Evolutionary conservation across 2,888 invertebrate genomes (phyloP).

Genomic region (Pachymerium ferrugineum): DNA sequence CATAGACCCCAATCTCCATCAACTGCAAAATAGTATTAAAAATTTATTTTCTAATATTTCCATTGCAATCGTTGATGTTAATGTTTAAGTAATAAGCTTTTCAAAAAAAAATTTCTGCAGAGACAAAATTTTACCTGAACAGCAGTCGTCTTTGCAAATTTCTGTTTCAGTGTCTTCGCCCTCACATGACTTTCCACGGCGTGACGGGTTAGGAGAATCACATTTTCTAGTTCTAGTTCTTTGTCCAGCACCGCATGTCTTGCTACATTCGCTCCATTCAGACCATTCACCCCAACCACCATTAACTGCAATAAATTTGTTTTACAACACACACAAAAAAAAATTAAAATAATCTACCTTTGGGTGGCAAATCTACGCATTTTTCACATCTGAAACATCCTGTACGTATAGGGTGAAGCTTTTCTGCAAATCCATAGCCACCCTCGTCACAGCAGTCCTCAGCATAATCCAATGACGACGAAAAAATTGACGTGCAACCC

Average conservation of each 20-base stretch:
- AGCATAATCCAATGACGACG: too few relatives aligned
- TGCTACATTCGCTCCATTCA: slow-evolving; percentile 50
- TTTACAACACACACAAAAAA: too few relatives aligned
- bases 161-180: slow-evolving; percentile 40
- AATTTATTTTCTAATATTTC: not conserved
- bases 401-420: not conserved
- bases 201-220: slow-evolving; percentile 47
- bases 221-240: slow-evolving; percentile 48
- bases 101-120: not conserved
- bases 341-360: not conserved
- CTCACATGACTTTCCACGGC: slow-evolving; percentile 48
- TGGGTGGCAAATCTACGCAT: not conserved
- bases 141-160: slow-evolving; percentile 46
- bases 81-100: too few relatives aligned
- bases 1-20: slow-evolving; percentile 47
- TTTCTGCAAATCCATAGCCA: not conserved
- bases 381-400: not conserved
- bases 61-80: too few relatives aligned
- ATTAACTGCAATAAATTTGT: slow-evolving; percentile 42
- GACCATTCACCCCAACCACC: slow-evolving; percentile 50
- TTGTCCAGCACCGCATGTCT: slow-evolving; percentile 48
- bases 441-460: not conserved
- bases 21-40: slow-evolving; percentile 38
- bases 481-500: too few relatives aligned
- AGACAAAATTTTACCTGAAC: slow-evolving; percentile 41